A percentile compares a stretch with the other conserved stretches of the same genome.
phyloP scores from a whole-genome alignment of 2,113 vertebrate genomes.

The Spea bombifrons region DNA sequence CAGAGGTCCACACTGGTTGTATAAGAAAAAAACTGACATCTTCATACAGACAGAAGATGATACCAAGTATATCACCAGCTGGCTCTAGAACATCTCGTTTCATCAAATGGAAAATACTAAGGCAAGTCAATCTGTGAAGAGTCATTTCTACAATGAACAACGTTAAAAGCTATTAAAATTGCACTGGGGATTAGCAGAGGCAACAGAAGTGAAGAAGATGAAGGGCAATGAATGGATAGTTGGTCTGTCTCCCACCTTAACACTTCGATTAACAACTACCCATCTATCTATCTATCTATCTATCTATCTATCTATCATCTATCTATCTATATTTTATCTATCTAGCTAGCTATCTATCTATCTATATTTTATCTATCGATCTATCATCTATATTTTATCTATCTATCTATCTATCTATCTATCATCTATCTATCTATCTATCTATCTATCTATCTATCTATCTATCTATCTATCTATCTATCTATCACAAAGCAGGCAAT shows the following conservation, averaged over 20 bases:
- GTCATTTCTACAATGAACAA: slow-evolving; percentile 8
- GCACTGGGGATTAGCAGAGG: neutral
- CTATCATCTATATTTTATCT: too few relatives aligned
- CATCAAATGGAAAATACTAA: too few relatives aligned
- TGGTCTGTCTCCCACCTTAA: neutral
- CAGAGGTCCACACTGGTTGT: too few relatives aligned
- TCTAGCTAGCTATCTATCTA: neutral
- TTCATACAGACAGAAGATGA: too few relatives aligned
- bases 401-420: too few relatives aligned
- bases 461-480: neutral
- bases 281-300: neutral
- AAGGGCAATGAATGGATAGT: neutral
- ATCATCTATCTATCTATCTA: too few relatives aligned
- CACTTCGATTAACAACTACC: neutral
- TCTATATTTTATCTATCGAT: too few relatives aligned
- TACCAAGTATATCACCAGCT: too few relatives aligned
- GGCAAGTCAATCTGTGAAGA: neutral
- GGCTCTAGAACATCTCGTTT: too few relatives aligned
- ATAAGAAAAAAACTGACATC: too few relatives aligned
- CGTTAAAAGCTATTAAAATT: slow-evolving; percentile 18
- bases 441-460: neutral
- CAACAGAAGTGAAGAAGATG: neutral
- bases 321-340: neutral
- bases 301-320: neutral
- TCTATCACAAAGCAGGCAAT: neutral